Evolutionary conservation across 2,113 vertebrate genomes (phyloP).

Genomic region (Microcebus ravelobensis): DNA sequence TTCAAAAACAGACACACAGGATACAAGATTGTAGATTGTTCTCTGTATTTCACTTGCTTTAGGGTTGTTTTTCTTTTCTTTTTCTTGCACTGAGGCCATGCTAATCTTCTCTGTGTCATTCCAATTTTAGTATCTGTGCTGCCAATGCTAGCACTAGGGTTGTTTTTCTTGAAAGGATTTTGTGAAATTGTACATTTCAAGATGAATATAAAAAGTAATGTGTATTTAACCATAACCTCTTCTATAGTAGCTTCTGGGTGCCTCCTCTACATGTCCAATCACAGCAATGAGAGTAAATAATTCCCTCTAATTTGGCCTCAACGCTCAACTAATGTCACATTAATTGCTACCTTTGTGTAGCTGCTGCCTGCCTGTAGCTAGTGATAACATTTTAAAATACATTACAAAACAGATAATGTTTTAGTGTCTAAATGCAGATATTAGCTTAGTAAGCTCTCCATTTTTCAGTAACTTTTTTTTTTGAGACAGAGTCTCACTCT

Average conservation of each 20-base stretch:
- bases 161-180: background rate
- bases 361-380: slow-evolving; percentile 33
- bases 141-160: too few species aligned
- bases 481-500: too few species aligned
- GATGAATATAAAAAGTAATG: slow-evolving; percentile 44
- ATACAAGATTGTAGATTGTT: background rate
- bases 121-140: too few species aligned
- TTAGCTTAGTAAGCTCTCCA: slow-evolving; percentile 28
- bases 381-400: slow-evolving; percentile 39
- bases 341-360: slow-evolving; percentile 64
- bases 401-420: background rate
- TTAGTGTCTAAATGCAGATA: slow-evolving; percentile 51
- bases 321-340: slow-evolving; percentile 44
- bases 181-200: slow-evolving; percentile 62
- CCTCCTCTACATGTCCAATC: background rate
- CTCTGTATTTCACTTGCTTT: slow-evolving; percentile 23
- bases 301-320: slow-evolving; percentile 66
- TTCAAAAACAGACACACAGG: background rate
- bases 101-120: too few species aligned
- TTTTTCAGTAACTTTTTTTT: slow-evolving; percentile 39
- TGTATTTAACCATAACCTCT: slow-evolving; percentile 50
- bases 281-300: slow-evolving; percentile 61
- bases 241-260: slow-evolving; percentile 27
- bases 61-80: background rate
- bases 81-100: too few species aligned